Evolutionary conservation across 2,888 invertebrate genomes (phyloP).

Genomic region (Acleris cristana): DNA sequence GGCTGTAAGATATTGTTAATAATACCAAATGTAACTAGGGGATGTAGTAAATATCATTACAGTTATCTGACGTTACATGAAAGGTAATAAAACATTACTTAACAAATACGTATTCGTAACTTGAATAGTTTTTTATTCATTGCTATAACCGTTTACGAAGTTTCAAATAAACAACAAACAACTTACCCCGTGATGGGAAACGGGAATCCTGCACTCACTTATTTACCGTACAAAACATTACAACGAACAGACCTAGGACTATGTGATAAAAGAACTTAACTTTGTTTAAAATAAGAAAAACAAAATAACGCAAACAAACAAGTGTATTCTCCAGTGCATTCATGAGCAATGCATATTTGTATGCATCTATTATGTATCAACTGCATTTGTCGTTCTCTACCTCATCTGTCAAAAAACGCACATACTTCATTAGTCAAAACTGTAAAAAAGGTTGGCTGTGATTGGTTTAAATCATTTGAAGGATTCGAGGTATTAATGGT

Average conservation of each 20-base stretch:
- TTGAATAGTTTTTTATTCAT: constrained; percentile 24
- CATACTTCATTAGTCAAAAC: background rate
- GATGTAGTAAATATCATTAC: constrained; percentile 4
- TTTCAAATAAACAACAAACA: constrained; percentile 40
- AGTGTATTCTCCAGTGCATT: constrained; percentile 28
- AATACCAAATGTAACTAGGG: background rate
- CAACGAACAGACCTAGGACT: constrained; percentile 14
- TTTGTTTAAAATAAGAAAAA: constrained; percentile 23
- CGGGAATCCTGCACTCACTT: constrained; percentile 26
- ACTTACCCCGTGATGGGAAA: constrained; percentile 38
- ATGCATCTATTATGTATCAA: constrained; percentile 34
- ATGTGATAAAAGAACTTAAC: constrained; percentile 23
- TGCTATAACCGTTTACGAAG: constrained; percentile 42
- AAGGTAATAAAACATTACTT: constrained; percentile 23
- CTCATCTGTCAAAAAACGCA: constrained; percentile 9
- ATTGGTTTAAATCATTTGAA: constrained; percentile 6
- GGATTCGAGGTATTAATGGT: background rate
- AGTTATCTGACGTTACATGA: constrained; percentile 20
- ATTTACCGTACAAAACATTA: constrained; percentile 25
- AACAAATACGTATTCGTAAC: constrained; percentile 25
- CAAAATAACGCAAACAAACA: constrained; percentile 36
- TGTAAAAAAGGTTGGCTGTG: background rate
- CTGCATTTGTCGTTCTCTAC: constrained; percentile 28
- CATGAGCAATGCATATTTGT: constrained; percentile 30
- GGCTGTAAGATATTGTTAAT: background rate